Percentiles rank a stretch among this genome's conserved stretches.
phyloP scores from a whole-genome alignment of 2,888 invertebrate genomes.

The Platycnemis pennipes region DNA sequence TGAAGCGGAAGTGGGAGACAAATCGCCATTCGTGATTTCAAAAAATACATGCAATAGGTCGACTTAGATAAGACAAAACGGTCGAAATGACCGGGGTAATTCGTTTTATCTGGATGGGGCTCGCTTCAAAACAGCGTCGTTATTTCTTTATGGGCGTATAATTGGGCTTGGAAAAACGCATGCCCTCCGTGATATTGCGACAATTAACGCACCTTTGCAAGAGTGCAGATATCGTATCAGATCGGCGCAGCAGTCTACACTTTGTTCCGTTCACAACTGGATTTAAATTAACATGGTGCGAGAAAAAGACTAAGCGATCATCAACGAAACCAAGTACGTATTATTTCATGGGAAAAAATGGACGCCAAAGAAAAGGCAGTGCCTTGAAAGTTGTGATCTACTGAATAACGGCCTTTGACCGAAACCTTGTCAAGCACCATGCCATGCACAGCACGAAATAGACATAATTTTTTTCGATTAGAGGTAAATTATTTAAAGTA shows the following conservation, averaged over 20 bases:
- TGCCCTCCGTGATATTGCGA: background rate
- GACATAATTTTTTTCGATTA: too few relatives aligned
- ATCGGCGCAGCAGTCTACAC: background rate
- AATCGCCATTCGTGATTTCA: background rate
- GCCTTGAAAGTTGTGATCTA: too few relatives aligned
- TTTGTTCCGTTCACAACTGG: background rate
- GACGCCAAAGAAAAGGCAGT: too few relatives aligned
- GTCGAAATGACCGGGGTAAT: background rate
- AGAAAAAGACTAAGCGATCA: too few relatives aligned
- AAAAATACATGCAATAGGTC: background rate
- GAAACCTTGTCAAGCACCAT: too few relatives aligned
- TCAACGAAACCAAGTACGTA: too few relatives aligned
- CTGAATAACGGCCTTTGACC: too few relatives aligned
- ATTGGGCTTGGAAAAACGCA: conserved; percentile 22
- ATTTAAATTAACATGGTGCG: too few relatives aligned
- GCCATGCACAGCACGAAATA: too few relatives aligned
- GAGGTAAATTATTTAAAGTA: too few relatives aligned
- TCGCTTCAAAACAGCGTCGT: background rate
- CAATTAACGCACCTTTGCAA: background rate
- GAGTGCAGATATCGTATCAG: background rate
- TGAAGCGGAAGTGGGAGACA: background rate
- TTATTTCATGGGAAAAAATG: too few relatives aligned
- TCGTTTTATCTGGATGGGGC: background rate
- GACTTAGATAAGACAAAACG: conserved; percentile 2
- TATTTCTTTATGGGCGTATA: conserved; percentile 31